Base-by-base conservation (phyloP, 2,113 vertebrate species). In the Aptenodytes forsteri region DNA sequence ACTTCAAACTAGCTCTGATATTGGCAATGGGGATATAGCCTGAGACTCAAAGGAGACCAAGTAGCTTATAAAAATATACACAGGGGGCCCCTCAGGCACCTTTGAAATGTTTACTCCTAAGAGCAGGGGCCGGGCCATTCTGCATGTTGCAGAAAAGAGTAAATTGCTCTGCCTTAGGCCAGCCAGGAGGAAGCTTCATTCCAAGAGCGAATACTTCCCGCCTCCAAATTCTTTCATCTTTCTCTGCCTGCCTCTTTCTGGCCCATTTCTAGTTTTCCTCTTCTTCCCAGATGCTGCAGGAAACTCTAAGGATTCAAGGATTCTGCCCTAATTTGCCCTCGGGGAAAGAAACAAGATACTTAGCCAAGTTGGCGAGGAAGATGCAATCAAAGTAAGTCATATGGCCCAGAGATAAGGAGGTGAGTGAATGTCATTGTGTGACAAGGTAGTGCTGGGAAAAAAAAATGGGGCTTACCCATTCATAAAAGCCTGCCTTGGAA, bases 91-190 rank as follows among this genome's bases (percentile, higher is more conserved):
- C 32, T 72, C 67, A 46, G 90, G 87, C 87, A 77, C 71, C 78
- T 78, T 64, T 83, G 70, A 88, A 92, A 83, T 92, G 90, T 88
- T 94, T 94, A 72, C 54, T 90, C 38, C 44, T 73, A 77, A 86
- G 54, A 85, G 40, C 54, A 96, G 55, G 17, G 70, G 44, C 52
- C 72, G 73, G 66, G 78, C 66, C 46, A 49, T 80, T 79, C 75
- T 65, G 73, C 36, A 32, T 77, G 69, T 69, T 90, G 78, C 92
- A 76, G 91, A 93, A 76, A 91, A 87, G 42, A 5, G 5, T 82
- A 95, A 95, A 97, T 94, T 87, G 73, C 40, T 94, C 82, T 93
- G 95, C 91, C 92, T 94, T 54, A 95, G 87, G 95, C 93, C 92
- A 95, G 70, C 46, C 78, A 94, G 87, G 30, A 95, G 91, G 87